Evolutionary conservation across 2,888 invertebrate species (phyloP), one percentile per base, ranked within the genome.

Genomic region (Coelopa pilipes): DNA sequence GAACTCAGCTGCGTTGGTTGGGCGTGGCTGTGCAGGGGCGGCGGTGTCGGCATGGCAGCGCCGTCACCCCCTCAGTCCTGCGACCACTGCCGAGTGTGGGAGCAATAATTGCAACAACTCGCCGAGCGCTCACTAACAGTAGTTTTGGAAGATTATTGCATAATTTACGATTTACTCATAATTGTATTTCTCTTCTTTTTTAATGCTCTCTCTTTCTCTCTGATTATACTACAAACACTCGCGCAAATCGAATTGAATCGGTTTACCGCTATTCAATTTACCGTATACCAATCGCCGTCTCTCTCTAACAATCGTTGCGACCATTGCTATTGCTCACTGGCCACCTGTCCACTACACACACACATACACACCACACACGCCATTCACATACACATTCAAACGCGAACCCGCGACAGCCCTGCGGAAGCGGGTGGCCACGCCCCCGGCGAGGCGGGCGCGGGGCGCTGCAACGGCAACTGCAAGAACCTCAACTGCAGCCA

Each of bases 251-350:
- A 34, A 34, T 34, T 34, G 34, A 34, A 34, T 34, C 34, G 34
- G 34, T 34, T 34, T 4, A 34, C 34, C 34, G 34, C 34, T 4
- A 34, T 34, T 34, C 34, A 34, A 34, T 34, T 34, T 34, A 34
- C 34, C 34, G 34, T 34, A 34, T 4, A 34, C 7, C 34, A 34
- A 34, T 34, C 34, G 17, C n/a, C 17, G 19, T 19, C n/a, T 57
- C 49, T 65, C 65, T 65, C 60, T 60, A 24, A 57, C 34, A 34
- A 34, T n/a, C 50, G 11, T 34, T 71, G 71, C 46, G 46, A 67
- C 7, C 34, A 50, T 84, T 82, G 85, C 84, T 83, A 79, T 82
- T 83, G 84, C 82, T 84, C 82, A 81, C 85, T 84, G 84, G 82
- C 34, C 80, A 81, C 83, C 83, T 83, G 81, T 82, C 80, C 78